A percentile compares a stretch with the other conserved stretches of the same genome.
phyloP scores from a whole-genome alignment of 2,888 invertebrate species.

The Eueremaeus valkanovi region DNA sequence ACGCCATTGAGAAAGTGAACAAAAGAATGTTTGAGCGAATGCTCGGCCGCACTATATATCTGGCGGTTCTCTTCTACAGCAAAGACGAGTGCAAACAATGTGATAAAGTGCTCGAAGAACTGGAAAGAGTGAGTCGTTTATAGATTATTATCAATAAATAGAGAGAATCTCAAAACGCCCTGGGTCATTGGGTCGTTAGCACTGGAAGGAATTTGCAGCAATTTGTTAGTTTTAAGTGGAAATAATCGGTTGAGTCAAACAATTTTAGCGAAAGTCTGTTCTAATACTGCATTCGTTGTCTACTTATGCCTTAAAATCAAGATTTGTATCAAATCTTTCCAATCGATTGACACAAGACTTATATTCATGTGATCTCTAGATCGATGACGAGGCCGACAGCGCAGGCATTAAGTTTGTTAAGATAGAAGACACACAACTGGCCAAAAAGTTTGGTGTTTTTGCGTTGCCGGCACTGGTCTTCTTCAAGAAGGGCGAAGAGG shows the following conservation, averaged over 20 bases:
- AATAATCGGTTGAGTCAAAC: too few species aligned
- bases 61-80: slow-evolving; percentile 86
- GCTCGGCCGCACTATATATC: slow-evolving; percentile 77
- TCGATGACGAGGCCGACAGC: slow-evolving; percentile 83
- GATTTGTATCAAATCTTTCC: neutral
- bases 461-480: slow-evolving; percentile 85
- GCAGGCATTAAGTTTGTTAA: slow-evolving; percentile 89
- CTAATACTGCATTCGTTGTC: too few species aligned
- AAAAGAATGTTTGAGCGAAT: slow-evolving; percentile 89
- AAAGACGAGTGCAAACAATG: slow-evolving; percentile 71
- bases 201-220: too few species aligned
- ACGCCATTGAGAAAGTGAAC: slow-evolving; percentile 80
- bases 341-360: too few species aligned
- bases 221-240: too few species aligned
- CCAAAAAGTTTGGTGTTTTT: slow-evolving; percentile 81
- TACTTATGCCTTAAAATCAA: too few species aligned
- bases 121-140: slow-evolving; percentile 58
- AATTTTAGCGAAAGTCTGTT: too few species aligned
- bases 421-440: slow-evolving; percentile 79
- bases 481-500: slow-evolving; percentile 72
- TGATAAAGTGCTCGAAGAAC: slow-evolving; percentile 74
- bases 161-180: too few species aligned
- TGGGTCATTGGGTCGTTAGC: too few species aligned
- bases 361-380: too few species aligned
- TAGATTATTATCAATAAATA: too few species aligned